These are phyloP conservation scores for Donacobius atricapilla DNA, from an alignment of 2,113 vertebrate genomes.

Conservation along the genomic window DNA sequence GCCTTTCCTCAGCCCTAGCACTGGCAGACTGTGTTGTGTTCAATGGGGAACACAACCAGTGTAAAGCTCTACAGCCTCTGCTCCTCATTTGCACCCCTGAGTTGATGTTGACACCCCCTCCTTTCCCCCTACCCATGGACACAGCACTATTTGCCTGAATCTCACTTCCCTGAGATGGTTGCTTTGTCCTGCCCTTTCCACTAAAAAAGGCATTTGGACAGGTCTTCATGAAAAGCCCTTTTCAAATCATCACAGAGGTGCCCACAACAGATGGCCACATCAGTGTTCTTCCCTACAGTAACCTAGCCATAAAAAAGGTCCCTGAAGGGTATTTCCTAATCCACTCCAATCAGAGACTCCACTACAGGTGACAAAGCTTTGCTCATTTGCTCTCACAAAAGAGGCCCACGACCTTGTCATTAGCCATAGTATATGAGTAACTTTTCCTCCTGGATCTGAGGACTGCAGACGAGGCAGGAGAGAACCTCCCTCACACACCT, in stretches of 20 bases:
- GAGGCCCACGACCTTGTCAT: neutral
- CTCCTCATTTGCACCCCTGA: neutral
- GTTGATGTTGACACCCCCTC: neutral
- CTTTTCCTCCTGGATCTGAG: neutral
- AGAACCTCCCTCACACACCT: neutral
- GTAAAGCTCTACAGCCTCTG: neutral
- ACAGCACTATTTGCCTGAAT: neutral
- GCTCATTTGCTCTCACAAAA: neutral
- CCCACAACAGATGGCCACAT: neutral
- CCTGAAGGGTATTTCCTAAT: neutral
- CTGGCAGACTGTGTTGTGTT: neutral
- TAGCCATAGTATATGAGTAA: neutral
- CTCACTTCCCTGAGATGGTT: neutral
- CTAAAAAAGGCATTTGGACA: neutral
- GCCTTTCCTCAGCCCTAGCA: neutral
- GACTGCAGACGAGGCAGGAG: neutral
- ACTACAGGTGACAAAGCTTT: neutral
- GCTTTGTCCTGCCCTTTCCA: neutral
- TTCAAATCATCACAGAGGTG: neutral
- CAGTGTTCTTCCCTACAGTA: neutral
- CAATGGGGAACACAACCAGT: accelerated
- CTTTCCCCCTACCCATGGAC: neutral
- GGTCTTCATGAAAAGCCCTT: neutral
- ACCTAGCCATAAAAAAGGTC: neutral
- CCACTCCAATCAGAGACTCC: neutral